Evolutionary conservation across 2,797 vertebrate genomes (phyloP), one percentile per base, ranked within the genome.

Genomic region (Myotis findleyi): DNA sequence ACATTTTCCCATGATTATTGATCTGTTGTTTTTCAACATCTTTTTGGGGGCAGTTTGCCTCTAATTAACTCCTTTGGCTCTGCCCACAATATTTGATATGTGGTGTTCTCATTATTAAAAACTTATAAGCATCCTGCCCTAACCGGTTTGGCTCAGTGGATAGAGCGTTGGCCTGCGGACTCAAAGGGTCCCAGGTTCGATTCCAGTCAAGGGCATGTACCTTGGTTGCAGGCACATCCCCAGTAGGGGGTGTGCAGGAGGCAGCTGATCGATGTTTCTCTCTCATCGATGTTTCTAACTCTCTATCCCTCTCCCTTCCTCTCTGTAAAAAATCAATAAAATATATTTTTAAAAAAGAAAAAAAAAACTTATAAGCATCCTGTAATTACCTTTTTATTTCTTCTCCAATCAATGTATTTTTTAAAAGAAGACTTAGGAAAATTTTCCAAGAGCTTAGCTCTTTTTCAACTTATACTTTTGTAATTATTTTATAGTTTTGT

Each of bases 401-500:
- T 92, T 92, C 71, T 79, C 36, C 25, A 69, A 85, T 81, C 5
- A 80, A 27, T 75, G 20, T 51, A 81, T 71, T 41, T 79, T 82
- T 77, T 21, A 3, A 88, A 75, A 95, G 14, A 69, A 79, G 27
- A 90, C 14, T 21, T 76, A n/a, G 27, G n/a, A 85, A 36, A 25
- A 59, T 71, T 91, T 69, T 69, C 33, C 7, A 47, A 88, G 53
- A 55, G 8, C 17, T 73, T 89, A 16, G 55, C 49, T 69, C 33
- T 83, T 91, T 85, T 93, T 38, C 55, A 3, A 51, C 44, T 80
- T 82, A 83, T 0, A 53, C 16, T 49, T 93, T 89, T 82, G 18
- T 38, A 57, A 94, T 89, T 76, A 68, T 68, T 84, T 92, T 82
- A 81, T 53, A 77, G 38, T 86, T 73, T 68, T 69, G 49, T 76